Evolutionary conservation across 2,888 invertebrate genomes (phyloP).

Genomic region (Hypsopygia costalis): DNA sequence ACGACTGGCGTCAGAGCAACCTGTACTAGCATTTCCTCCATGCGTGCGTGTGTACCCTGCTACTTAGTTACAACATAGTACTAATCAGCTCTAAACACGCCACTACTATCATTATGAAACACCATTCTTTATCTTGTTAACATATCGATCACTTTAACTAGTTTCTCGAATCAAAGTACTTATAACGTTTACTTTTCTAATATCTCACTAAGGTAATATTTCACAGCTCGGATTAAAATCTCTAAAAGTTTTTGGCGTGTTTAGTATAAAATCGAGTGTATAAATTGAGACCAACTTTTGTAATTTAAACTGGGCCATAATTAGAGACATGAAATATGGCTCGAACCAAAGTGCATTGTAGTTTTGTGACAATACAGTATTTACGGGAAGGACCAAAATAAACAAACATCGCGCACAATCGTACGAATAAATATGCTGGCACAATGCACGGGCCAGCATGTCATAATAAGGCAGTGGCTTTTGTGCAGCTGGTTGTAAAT

Average conservation of each 20-base stretch:
- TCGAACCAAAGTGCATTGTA: constrained; percentile 54
- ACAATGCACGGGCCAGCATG: constrained; percentile 73
- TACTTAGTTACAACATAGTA: constrained; percentile 53
- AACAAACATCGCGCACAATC: constrained; percentile 73
- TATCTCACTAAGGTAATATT: constrained; percentile 20
- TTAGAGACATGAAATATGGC: constrained; percentile 71
- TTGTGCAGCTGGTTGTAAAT: constrained; percentile 73
- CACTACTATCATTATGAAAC: constrained; percentile 64
- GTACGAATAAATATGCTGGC: constrained; percentile 68
- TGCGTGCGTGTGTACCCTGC: constrained; percentile 50
- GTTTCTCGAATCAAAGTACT: constrained; percentile 44
- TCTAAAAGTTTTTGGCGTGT: background rate
- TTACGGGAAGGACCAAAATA: constrained; percentile 75
- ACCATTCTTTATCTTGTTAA: constrained; percentile 66
- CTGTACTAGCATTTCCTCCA: constrained; percentile 42
- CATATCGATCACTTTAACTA: constrained; percentile 56
- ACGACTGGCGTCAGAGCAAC: constrained; percentile 48
- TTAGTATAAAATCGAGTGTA: constrained; percentile 20
- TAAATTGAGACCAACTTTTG: constrained; percentile 49
- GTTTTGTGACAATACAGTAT: constrained; percentile 65
- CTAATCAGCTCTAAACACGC: constrained; percentile 68
- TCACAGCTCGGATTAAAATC: constrained; percentile 6
- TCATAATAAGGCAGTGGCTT: constrained; percentile 76
- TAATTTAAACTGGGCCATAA: constrained; percentile 42
- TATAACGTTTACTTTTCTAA: constrained; percentile 33